Evolutionary conservation across 2,888 invertebrate genomes (phyloP), one percentile per base, ranked within the genome.

Genomic region (Drosophila ustulata): DNA sequence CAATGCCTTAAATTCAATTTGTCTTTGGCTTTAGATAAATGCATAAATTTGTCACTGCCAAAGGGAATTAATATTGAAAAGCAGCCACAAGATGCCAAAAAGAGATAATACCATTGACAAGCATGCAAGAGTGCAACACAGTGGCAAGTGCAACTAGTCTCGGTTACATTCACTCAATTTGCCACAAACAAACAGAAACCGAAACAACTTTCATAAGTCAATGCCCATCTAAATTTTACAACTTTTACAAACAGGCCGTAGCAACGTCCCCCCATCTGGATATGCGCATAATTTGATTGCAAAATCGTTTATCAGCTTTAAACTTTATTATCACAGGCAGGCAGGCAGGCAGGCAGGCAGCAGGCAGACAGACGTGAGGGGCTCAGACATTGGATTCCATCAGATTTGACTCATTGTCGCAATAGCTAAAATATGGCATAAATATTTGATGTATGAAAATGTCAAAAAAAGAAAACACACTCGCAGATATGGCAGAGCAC

Each of bases 201-300:
- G 18, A 18, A 18, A 41, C 39, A 30, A 5, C 30, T 9, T 13
- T 11, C 41, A 41, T 50, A 58, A 68, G 37, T 50, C 49, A 64
- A 41, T n/a, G 28, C 39, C 51, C 47, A 59, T 65, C 46, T 45
- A 67, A 67, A 72, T 63, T 58, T 61, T 50, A 61, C 56, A 64
- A 64, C 63, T 43, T 57, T 37, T 46, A 71, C 63, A 57, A 58
- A 43, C 47, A 41, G 45, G 30, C 23, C 37, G 41, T 34, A 49
- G 37, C 41, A 57, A 55, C 32, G 43, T n/a, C 55, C 55, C 46
- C 67, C 71, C 66, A 63, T 55, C 50, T 65, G 23, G 52, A 69
- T 81, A 78, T 80, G 79, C 78, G 75, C 88, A 84, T 91, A 90
- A 91, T 90, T 90, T 90, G 88, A 89, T 90, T 90, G 84, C 76